Conservation (phyloP, 2,113 vertebrate genomes). For the pig (Sus scrofa) region T2T-Sscrofa CM000826.6:103111501-103112000, state of each 20-base stretch:
- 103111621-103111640: no score
- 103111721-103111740: slow-evolving; percentile 68
- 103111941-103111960: background rate
- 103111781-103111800: slow-evolving; percentile 73
- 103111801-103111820: slow-evolving; percentile 75
- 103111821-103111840: slow-evolving; percentile 71
- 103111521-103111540: no score
- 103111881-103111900: background rate
- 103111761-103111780: slow-evolving; percentile 77
- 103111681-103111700: background rate
- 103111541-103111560: no score
- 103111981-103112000: background rate
- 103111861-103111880: background rate
- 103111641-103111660: no score
- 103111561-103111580: no score
- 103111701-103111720: no score
- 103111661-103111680: background rate
- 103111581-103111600: no score
- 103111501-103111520: no score
- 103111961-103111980: background rate
- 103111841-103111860: slow-evolving; percentile 77
- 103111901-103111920: slow-evolving; percentile 27
- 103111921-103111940: background rate
- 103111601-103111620: no score
- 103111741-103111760: slow-evolving; percentile 80